phyloP scores from a whole-genome alignment of 2,113 vertebrate species.

The Rhabdornis inornatus region DNA sequence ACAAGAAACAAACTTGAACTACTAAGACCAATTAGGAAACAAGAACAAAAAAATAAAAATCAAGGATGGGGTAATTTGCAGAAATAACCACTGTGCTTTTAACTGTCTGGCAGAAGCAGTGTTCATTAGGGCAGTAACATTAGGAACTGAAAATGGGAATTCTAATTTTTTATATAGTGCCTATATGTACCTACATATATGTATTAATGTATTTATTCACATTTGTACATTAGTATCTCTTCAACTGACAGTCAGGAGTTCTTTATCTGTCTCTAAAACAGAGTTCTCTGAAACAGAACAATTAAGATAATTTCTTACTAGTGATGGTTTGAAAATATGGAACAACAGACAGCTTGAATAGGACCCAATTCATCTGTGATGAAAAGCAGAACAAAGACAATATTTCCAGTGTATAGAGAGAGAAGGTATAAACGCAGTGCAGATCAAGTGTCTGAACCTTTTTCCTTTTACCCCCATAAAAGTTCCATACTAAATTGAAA shows the following conservation, averaged over 20 bases:
- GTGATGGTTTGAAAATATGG: background rate
- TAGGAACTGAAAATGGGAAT: background rate
- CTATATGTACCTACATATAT: background rate
- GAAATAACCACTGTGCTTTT: background rate
- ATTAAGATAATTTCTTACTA: background rate
- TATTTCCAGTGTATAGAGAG: background rate
- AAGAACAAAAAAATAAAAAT: background rate
- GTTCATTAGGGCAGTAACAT: background rate
- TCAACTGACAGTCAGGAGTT: background rate
- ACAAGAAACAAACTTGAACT: background rate
- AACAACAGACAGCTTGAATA: background rate
- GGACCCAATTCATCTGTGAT: background rate
- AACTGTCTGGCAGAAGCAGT: background rate
- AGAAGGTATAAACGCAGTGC: background rate
- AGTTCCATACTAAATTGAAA: background rate
- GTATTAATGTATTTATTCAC: background rate
- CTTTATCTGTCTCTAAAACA: background rate
- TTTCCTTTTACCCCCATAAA: background rate
- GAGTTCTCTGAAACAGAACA: background rate
- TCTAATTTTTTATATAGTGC: background rate
- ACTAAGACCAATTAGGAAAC: background rate
- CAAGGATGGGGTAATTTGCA: fast-evolving
- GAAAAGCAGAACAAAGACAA: background rate
- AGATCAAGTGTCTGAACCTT: background rate
- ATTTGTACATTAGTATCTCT: background rate